These are phyloP conservation scores for Cyprinus carpio DNA, from an alignment of 2,113 vertebrate genomes.

Conservation along the genomic window DNA sequence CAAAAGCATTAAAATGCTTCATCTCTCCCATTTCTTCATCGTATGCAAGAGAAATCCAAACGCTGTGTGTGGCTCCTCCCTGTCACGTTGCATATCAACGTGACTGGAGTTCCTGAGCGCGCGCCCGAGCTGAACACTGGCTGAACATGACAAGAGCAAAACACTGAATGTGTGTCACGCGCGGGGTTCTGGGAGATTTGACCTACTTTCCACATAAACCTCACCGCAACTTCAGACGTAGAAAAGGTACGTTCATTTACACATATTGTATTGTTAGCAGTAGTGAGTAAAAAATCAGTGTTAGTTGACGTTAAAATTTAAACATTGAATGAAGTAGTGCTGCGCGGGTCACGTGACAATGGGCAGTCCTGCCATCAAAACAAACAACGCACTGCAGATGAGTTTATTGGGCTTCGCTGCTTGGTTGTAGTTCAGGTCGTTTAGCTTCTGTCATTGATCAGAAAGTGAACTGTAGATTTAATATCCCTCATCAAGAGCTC, in stretches of 20 bases:
- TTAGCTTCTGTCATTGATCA: too few relatives aligned
- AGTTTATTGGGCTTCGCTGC: neutral
- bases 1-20: neutral
- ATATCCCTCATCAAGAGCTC: neutral
- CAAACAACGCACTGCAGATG: neutral
- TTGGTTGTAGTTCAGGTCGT: neutral
- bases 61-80: constrained; percentile 12
- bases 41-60: neutral
- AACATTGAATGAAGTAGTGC: neutral
- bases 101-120: constrained; percentile 57
- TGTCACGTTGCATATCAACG: constrained; percentile 74
- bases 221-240: neutral
- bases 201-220: constrained; percentile 62
- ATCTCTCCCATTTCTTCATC: neutral
- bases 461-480: neutral
- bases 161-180: constrained; percentile 73
- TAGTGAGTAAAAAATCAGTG: neutral
- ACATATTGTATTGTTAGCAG: too few relatives aligned
- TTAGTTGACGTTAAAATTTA: neutral
- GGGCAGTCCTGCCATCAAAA: constrained; percentile 14
- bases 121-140: constrained; percentile 57
- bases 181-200: constrained; percentile 60
- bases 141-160: constrained; percentile 58
- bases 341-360: neutral
- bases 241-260: neutral